Conservation (phyloP, 2,888 invertebrate species). For the Isoperla grammatica region DNA sequence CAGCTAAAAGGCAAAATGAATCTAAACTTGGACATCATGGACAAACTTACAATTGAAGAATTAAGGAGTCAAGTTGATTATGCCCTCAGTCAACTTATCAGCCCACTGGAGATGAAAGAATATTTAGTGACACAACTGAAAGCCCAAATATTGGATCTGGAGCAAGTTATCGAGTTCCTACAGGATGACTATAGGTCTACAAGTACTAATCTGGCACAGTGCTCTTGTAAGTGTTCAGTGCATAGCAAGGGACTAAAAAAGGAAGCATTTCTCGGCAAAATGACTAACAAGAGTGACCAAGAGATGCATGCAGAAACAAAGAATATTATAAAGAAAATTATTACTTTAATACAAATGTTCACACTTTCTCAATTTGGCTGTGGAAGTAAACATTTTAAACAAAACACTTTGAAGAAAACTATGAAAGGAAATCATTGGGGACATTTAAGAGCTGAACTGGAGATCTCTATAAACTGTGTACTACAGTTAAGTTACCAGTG, state of each 20-base stretch:
- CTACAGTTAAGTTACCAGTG: conserved; percentile 45
- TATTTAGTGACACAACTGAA: conserved; percentile 92
- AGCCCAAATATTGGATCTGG: conserved; percentile 94
- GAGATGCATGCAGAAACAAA: conserved; percentile 51
- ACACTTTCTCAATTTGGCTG: conserved; percentile 87
- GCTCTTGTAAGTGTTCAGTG: conserved; percentile 43
- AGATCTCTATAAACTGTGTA: conserved; percentile 67
- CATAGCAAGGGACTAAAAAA: conserved; percentile 33
- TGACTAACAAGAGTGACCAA: no score
- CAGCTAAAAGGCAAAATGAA: conserved; percentile 72
- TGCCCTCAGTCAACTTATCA: conserved; percentile 86
- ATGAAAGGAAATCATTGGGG: conserved; percentile 91
- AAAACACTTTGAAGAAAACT: conserved; percentile 77
- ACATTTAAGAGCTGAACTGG: conserved; percentile 87
- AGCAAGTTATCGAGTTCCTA: conserved; percentile 91
- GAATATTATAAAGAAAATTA: conserved; percentile 79
- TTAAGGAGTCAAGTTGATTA: conserved; percentile 82
- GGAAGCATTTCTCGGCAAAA: neutral
- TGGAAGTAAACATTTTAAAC: conserved; percentile 63
- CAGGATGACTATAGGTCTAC: conserved; percentile 50
- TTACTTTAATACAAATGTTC: conserved; percentile 87
- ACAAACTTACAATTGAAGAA: conserved; percentile 70
- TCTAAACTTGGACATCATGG: conserved; percentile 76
- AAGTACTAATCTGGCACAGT: conserved; percentile 27
- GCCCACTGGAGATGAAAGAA: conserved; percentile 92